phyloP scores from a whole-genome alignment of 2,113 vertebrate species.

The Pao palembangensis region DNA sequence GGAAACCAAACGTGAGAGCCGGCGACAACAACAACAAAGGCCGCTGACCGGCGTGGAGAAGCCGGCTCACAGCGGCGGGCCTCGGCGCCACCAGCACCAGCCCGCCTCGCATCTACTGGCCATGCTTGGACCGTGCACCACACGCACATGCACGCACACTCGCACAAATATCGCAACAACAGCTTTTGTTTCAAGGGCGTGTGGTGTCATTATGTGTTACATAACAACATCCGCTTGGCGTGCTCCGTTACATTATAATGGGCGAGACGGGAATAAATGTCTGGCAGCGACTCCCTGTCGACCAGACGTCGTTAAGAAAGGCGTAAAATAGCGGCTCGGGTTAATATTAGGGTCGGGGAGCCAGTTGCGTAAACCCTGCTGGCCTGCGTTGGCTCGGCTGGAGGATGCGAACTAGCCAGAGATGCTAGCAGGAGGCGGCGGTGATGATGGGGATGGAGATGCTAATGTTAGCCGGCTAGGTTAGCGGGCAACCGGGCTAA shows the following conservation, averaged over 20 bases:
- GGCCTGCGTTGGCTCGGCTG: slow-evolving; percentile 47
- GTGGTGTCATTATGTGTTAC: slow-evolving; percentile 73
- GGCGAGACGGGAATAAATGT: slow-evolving; percentile 15
- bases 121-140: slow-evolving; percentile 16
- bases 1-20: slow-evolving; percentile 36
- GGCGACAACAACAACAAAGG: slow-evolving; percentile 75
- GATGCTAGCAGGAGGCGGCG: slow-evolving; percentile 43
- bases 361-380: slow-evolving; percentile 13
- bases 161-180: slow-evolving; percentile 55
- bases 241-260: slow-evolving; percentile 20
- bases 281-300: not conserved
- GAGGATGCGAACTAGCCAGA: slow-evolving; percentile 48
- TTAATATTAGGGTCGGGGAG: not conserved
- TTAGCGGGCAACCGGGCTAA: slow-evolving; percentile 6
- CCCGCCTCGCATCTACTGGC: slow-evolving; percentile 6
- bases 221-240: slow-evolving; percentile 70
- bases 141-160: slow-evolving; percentile 49
- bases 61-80: slow-evolving; percentile 22
- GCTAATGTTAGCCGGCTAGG: slow-evolving; percentile 53
- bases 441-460: slow-evolving; percentile 7
- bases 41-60: slow-evolving; percentile 38
- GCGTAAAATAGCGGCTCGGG: not conserved
- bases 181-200: slow-evolving; percentile 76
- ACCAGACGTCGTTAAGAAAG: not conserved
- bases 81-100: not conserved